phyloP scores from a whole-genome alignment of 2,113 vertebrate genomes.

The Marmota monax region DNA sequence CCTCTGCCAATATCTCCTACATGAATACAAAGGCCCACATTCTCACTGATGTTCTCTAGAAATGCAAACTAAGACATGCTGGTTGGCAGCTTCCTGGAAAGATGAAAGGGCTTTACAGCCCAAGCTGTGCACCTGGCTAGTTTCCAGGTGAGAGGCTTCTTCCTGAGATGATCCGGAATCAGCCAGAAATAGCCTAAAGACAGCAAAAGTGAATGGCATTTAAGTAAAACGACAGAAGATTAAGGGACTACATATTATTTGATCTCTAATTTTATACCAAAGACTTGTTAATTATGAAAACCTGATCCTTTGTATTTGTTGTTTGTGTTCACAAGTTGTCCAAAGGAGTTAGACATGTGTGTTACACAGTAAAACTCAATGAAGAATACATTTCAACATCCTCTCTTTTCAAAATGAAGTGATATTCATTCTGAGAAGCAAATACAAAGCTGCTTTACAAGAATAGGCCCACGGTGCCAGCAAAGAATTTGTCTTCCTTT shows the following conservation, averaged over 20 bases:
- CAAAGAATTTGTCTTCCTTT: constrained; percentile 49
- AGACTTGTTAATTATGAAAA: constrained; percentile 57
- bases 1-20: background rate
- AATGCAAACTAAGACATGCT: constrained; percentile 52
- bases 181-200: background rate
- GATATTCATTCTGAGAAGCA: background rate
- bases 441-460: constrained; percentile 14
- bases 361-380: constrained; percentile 10
- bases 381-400: background rate
- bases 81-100: constrained; percentile 59
- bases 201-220: background rate
- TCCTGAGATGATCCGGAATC: constrained; percentile 16
- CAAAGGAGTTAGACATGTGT: background rate
- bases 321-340: constrained; percentile 20
- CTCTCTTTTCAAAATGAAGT: constrained; percentile 29
- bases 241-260: constrained; percentile 12
- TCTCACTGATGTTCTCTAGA: constrained; percentile 52
- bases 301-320: constrained; percentile 35
- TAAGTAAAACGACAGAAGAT: constrained; percentile 50
- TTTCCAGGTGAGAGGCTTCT: constrained; percentile 55
- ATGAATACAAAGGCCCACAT: background rate
- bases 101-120: constrained; percentile 40
- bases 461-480: background rate
- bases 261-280: constrained; percentile 57
- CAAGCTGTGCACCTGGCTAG: constrained; percentile 59